phyloP scores from a whole-genome alignment of 2,888 invertebrate species.

The Mesoligia furuncula region DNA sequence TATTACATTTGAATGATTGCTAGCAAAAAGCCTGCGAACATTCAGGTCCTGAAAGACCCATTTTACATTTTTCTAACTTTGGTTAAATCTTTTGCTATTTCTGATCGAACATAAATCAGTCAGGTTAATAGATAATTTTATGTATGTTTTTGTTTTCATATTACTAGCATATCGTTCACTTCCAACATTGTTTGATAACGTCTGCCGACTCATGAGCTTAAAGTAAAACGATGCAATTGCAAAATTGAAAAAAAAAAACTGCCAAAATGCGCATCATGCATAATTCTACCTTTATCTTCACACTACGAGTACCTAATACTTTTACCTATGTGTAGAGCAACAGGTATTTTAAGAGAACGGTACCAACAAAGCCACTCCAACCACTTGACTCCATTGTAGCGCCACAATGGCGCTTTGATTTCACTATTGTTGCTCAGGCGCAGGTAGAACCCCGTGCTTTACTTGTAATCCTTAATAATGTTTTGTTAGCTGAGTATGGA shows the following conservation, averaged over 20 bases:
- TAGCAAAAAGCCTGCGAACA: neutral
- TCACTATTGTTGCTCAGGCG: slow-evolving; percentile 61
- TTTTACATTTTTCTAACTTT: neutral
- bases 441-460: slow-evolving; percentile 63
- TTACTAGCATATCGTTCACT: neutral
- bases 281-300: slow-evolving; percentile 1
- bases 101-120: neutral
- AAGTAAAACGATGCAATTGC: neutral
- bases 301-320: slow-evolving; percentile 41
- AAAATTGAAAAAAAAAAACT: neutral
- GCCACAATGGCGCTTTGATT: slow-evolving; percentile 66
- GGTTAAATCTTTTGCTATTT: neutral
- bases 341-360: slow-evolving; percentile 48
- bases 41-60: neutral
- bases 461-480: slow-evolving; percentile 63
- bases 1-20: neutral
- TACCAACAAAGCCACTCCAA: slow-evolving; percentile 58
- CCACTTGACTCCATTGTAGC: slow-evolving; percentile 67
- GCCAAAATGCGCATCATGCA: neutral
- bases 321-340: slow-evolving; percentile 40
- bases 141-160: neutral
- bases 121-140: neutral
- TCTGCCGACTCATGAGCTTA: neutral
- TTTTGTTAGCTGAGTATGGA: slow-evolving; percentile 60
- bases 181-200: neutral